Conservation (phyloP, 2,797 vertebrate species). For the Allobates femoralis region DNA sequence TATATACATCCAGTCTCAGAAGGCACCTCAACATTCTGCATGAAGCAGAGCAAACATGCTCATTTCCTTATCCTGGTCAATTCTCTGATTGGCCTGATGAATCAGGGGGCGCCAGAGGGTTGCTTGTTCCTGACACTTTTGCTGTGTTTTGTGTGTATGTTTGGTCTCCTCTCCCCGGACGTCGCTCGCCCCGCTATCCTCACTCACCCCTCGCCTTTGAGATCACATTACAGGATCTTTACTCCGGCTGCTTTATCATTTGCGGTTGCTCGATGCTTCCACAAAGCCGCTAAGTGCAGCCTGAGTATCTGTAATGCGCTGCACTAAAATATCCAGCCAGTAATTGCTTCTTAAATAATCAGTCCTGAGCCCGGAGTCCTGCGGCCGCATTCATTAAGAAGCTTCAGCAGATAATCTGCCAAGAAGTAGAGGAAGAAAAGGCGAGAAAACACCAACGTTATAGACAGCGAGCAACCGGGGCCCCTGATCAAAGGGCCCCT, state of each 20-base stretch:
- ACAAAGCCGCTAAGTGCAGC: conserved; percentile 25
- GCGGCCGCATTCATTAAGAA: neutral
- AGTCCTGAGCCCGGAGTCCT: neutral
- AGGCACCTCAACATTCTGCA: no score
- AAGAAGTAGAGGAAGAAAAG: neutral
- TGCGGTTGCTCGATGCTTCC: conserved; percentile 5
- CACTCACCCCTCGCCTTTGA: neutral
- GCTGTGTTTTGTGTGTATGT: neutral
- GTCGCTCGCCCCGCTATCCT: neutral
- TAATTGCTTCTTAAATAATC: conserved; percentile 20
- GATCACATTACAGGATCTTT: conserved; percentile 21
- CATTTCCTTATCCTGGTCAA: no score
- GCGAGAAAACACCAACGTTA: neutral
- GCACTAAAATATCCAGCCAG: neutral
- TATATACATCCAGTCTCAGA: no score
- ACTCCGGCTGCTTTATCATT: conserved; percentile 12
- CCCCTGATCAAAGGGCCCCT: neutral
- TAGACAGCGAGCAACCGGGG: neutral
- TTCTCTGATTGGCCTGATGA: no score
- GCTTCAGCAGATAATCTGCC: neutral
- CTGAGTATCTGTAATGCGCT: neutral
- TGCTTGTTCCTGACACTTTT: no score
- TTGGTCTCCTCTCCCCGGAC: neutral
- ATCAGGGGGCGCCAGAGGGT: no score
- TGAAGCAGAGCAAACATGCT: neutral